Conservation (phyloP, 2,797 vertebrate species). For the Eutrigla gurnardus region DNA sequence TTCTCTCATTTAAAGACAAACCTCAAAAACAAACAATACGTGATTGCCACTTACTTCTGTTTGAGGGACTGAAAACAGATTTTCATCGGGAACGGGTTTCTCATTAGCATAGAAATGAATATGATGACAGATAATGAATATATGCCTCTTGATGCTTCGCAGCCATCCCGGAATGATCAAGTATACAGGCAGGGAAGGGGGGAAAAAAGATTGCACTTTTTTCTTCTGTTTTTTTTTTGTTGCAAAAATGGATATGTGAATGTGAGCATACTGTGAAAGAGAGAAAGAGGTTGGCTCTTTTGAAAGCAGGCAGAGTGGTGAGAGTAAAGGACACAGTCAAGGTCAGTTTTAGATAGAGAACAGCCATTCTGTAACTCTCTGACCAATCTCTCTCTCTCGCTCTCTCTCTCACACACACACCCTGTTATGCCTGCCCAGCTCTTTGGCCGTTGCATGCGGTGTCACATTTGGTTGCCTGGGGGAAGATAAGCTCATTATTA, state of each 20-base stretch:
- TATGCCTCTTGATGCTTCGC: slow-evolving; percentile 82
- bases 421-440: slow-evolving; percentile 44
- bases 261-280: slow-evolving; percentile 70
- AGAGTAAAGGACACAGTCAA: slow-evolving; percentile 76
- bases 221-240: slow-evolving; percentile 23
- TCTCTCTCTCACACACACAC: slow-evolving; percentile 25
- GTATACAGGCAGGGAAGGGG: slow-evolving; percentile 46
- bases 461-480: slow-evolving; percentile 72
- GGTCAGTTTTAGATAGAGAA: slow-evolving; percentile 76
- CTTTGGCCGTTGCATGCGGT: slow-evolving; percentile 68
- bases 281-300: slow-evolving; percentile 42
- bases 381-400: slow-evolving; percentile 29
- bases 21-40: slow-evolving; percentile 80
- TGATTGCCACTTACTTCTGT: slow-evolving; percentile 85
- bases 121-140: slow-evolving; percentile 89
- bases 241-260: slow-evolving; percentile 55
- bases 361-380: slow-evolving; percentile 43
- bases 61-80: slow-evolving; percentile 79
- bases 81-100: slow-evolving; percentile 79
- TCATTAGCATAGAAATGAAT: slow-evolving; percentile 91
- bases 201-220: slow-evolving; percentile 39
- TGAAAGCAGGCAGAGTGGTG: slow-evolving; percentile 55
- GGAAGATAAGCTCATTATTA: slow-evolving; percentile 75
- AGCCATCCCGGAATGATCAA: slow-evolving; percentile 74
- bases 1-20: slow-evolving; percentile 80